phyloP scores from a whole-genome alignment of 2,888 invertebrate genomes.

The Xestia xanthographa region DNA sequence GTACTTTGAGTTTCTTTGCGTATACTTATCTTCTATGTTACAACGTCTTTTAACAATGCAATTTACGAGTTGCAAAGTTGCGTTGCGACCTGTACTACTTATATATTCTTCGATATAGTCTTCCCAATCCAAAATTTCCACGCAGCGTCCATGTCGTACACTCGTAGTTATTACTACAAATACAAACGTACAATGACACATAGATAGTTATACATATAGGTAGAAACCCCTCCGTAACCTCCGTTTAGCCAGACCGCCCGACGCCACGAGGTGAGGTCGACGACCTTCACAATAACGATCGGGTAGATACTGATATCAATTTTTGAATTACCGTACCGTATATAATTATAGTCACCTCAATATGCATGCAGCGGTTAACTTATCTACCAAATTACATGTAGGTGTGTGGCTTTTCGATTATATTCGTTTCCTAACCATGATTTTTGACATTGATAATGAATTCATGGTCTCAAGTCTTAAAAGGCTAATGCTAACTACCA shows the following conservation, averaged over 20 bases:
- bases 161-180: neutral
- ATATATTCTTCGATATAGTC: neutral
- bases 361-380: slow-evolving; percentile 8
- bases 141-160: neutral
- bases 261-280: slow-evolving; percentile 66
- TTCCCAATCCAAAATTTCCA: slow-evolving; percentile 1
- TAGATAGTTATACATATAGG: slow-evolving; percentile 21
- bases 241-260: slow-evolving; percentile 66
- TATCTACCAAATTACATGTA: slow-evolving; percentile 16
- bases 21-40: neutral
- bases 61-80: neutral
- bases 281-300: slow-evolving; percentile 51
- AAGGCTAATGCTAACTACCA: slow-evolving; percentile 9
- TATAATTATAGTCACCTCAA: slow-evolving; percentile 20
- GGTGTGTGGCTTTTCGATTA: neutral
- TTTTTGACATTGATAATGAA: slow-evolving; percentile 26
- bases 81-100: neutral
- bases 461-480: slow-evolving; percentile 5
- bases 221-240: slow-evolving; percentile 24
- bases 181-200: neutral
- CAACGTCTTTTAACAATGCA: neutral
- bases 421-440: neutral
- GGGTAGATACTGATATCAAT: slow-evolving; percentile 13
- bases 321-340: slow-evolving; percentile 44
- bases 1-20: neutral